phyloP scores from a whole-genome alignment of 2,888 invertebrate genomes.

The Hymenopus coronatus region DNA sequence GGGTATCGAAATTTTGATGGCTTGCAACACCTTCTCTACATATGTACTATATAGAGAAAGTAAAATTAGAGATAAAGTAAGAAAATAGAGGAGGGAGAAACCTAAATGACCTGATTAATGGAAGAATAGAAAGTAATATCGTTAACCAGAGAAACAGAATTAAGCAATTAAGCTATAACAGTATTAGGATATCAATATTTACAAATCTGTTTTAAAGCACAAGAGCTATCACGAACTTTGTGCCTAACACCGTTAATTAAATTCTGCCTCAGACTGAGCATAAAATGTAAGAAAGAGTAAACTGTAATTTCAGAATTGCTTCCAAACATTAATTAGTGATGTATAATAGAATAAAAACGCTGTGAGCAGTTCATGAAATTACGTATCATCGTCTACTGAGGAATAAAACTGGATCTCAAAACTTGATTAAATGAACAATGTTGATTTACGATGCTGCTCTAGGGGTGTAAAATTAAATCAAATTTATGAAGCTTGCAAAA shows the following conservation, averaged over 20 bases:
- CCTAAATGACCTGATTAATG: too few relatives aligned
- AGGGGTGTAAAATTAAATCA: too few relatives aligned
- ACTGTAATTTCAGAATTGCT: neutral
- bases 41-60: too few relatives aligned
- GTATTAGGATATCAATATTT: neutral
- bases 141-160: neutral
- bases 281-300: neutral
- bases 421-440: too few relatives aligned
- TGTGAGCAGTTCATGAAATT: neutral
- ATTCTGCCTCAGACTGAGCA: neutral
- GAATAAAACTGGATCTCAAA: neutral
- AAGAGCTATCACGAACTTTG: neutral
- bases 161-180: neutral
- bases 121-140: too few relatives aligned
- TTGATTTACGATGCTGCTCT: too few relatives aligned
- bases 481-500: too few relatives aligned
- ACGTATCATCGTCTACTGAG: neutral
- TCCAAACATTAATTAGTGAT: neutral
- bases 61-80: too few relatives aligned
- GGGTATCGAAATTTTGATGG: too few relatives aligned
- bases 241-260: neutral
- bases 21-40: too few relatives aligned
- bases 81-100: too few relatives aligned
- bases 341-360: neutral
- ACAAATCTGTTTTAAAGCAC: neutral